Conservation (phyloP, 2,797 vertebrate species). For the Oophaga sylvatica region DNA sequence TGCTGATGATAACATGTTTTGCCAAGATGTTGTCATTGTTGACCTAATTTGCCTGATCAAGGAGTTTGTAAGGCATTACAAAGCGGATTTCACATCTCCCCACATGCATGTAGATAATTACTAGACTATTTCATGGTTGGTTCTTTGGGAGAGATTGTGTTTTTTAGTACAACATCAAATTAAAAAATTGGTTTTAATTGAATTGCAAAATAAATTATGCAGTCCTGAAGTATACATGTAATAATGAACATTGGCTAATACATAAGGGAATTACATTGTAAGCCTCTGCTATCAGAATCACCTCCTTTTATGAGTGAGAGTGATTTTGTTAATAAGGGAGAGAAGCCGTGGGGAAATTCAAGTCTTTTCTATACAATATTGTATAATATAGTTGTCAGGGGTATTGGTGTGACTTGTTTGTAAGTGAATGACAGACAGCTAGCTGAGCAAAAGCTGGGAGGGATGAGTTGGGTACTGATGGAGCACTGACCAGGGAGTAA, state of each 20-base stretch:
- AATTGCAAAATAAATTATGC: background rate
- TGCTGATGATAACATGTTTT: no score
- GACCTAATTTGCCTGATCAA: no score
- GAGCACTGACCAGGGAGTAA: conserved; percentile 19
- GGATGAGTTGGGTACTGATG: background rate
- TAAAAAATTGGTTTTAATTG: no score
- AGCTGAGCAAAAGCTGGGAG: background rate
- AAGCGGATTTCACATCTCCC: no score
- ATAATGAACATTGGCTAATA: background rate
- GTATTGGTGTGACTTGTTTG: conserved; percentile 21
- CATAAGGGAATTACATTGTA: background rate
- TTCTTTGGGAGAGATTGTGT: no score
- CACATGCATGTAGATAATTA: no score
- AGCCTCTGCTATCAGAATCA: background rate
- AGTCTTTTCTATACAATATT: background rate
- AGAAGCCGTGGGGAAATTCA: background rate
- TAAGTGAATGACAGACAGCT: conserved; percentile 17
- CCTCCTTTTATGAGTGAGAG: no score
- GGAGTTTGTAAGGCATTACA: no score
- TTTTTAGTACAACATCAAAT: no score
- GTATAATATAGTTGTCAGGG: conserved; percentile 24
- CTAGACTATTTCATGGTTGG: no score
- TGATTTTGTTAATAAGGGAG: background rate
- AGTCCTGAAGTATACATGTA: background rate
- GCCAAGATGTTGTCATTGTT: no score